Evolutionary conservation across 1,140 invertebrate species (phyloP).

Genomic region (Cotesia glomerata): DNA sequence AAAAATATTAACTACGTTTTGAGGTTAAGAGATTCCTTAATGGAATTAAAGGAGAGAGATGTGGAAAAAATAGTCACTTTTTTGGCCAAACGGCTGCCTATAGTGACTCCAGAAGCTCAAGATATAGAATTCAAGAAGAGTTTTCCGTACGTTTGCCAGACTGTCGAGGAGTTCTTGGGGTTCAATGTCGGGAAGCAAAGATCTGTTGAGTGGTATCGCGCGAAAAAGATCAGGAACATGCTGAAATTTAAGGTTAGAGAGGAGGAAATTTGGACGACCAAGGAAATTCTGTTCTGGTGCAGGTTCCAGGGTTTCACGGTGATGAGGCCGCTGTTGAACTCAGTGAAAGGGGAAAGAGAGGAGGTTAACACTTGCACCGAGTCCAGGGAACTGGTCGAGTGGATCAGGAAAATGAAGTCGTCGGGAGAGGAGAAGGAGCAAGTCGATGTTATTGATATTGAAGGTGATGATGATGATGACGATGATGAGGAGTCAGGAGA

Average conservation of each 20-base stretch:
- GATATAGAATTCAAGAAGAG: slow-evolving; percentile 55
- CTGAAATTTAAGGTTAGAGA: slow-evolving; percentile 44
- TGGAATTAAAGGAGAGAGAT: slow-evolving; percentile 32
- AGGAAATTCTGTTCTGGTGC: slow-evolving; percentile 64
- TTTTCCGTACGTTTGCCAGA: slow-evolving; percentile 62
- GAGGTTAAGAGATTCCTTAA: slow-evolving; percentile 36
- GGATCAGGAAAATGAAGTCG: too few relatives aligned
- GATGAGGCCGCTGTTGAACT: neutral
- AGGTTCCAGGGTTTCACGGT: slow-evolving; percentile 62
- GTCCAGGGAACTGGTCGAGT: too few relatives aligned
- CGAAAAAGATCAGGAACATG: slow-evolving; percentile 54
- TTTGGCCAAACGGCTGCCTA: slow-evolving; percentile 49
- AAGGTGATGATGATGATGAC: too few relatives aligned
- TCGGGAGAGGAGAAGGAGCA: neutral
- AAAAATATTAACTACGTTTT: slow-evolving; percentile 33
- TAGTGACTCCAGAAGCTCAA: slow-evolving; percentile 49
- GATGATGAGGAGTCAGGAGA: slow-evolving; percentile 17
- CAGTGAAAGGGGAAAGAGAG: too few relatives aligned
- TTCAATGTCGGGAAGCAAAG: slow-evolving; percentile 64
- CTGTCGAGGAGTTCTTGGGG: slow-evolving; percentile 58
- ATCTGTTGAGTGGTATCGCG: slow-evolving; percentile 64
- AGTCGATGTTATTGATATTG: slow-evolving; percentile 6
- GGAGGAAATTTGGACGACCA: slow-evolving; percentile 60
- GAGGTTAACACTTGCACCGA: too few relatives aligned
- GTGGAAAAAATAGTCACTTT: slow-evolving; percentile 48